Evolutionary conservation across 1,140 invertebrate species (phyloP), one percentile per base, ranked within the genome.

Genomic region (Pomphorhynchus laevis): DNA sequence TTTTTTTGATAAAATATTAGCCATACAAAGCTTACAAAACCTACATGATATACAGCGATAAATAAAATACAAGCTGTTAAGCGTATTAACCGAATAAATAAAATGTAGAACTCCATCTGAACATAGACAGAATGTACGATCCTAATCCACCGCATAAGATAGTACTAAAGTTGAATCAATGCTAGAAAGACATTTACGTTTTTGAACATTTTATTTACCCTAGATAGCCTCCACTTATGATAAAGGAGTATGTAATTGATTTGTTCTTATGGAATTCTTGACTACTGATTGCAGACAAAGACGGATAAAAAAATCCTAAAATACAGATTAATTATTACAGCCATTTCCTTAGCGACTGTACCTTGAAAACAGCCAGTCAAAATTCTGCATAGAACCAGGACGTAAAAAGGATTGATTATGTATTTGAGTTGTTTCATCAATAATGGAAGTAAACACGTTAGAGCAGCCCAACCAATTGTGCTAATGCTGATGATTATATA

Each of bases 331-430:
- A n/a, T n/a, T n/a, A n/a, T n/a, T n/a, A n/a, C n/a, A n/a, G n/a
- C n/a, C n/a, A n/a, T n/a, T n/a, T n/a, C n/a, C n/a, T n/a, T n/a
- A n/a, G n/a, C n/a, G n/a, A n/a, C n/a, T n/a, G n/a, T 46, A 59
- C 66, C 69, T 61, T 71, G 69, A 47, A 66, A 65, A n/a, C 68
- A 64, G 27, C 69, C 69, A 45, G 68, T 65, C 3, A 69, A 47
- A 11, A 67, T 61, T 45, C 69, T 54, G 27, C 66, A 57, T 11
- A 64, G 49, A 8, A 69, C 61, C 33, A 70, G 56, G 18, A 69
- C 55, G 25, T 62, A 56, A 35, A 70, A 57, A 11, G 65, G 60
- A 40, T 58, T 59, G 45, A 55, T 55, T 53, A 52, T 62, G 46
- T 50, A 58, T n/a, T n/a, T n/a, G n/a, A n/a, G n/a, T n/a, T n/a